Evolutionary conservation across 2,797 vertebrate species (phyloP), one percentile per base, ranked within the genome.

Genomic region (Darevskia nairensis): DNA sequence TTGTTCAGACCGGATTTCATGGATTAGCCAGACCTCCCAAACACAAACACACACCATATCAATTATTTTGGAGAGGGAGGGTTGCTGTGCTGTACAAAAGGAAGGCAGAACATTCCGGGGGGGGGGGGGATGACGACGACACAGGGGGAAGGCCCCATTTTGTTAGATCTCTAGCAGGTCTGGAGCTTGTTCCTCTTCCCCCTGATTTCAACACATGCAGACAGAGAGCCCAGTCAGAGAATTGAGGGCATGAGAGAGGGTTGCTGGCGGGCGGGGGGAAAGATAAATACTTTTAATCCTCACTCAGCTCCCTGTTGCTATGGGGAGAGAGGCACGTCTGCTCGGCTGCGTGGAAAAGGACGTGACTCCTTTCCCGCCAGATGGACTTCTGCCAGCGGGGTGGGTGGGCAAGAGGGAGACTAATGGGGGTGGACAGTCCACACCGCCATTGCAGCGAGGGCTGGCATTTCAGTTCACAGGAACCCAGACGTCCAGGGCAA

Each of bases 201-300:
- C 50, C 13, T 50, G 50, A 88, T 92, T 92, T 68, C 59, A 50
- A 35, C 13, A 25, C 85, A 32, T 5, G 44, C 69, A 92, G 95
- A 96, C 93, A 94, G 95, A 93, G 93, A 68, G 64, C 93, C 86
- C 27, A 89, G 89, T 80, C n/a, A 91, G 95, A 75, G 96, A 98
- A 98, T 97, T 97, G 95, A 97, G 97, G 97, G 98, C 97, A 97
- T 91, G 69, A 87, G 90, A 94, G 92, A 93, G 94, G 95, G 96
- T 55, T 55, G 93, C 92, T 92, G 87, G 94, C 94, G 90, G 92
- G 50, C 7, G 50, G 50, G 50, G 50, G 50, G 13, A 15, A 15
- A 55, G 50, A 95, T 96, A 94, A 91, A 94, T 91, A 95, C 93
- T 92, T 94, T 29, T 97, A 96, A 96, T 96, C 96, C 95, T 93